phyloP scores from a whole-genome alignment of 2,888 invertebrate genomes.

The Apotomis capreana region DNA sequence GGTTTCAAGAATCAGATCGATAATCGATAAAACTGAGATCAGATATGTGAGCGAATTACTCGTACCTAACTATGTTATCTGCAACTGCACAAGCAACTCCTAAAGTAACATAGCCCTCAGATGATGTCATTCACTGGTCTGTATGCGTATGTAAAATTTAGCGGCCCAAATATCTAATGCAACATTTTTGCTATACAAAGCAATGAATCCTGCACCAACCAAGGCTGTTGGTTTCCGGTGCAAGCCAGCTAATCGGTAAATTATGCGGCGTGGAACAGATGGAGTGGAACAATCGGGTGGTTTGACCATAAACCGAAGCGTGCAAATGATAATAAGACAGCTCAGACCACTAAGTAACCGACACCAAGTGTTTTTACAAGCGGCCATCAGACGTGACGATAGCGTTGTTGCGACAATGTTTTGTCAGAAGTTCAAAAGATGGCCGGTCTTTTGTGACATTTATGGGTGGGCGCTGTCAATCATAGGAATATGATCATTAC shows the following conservation, averaged over 20 bases:
- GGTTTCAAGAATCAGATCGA: no score
- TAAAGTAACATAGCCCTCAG: no score
- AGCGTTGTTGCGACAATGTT: not conserved
- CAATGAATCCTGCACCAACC: constrained; percentile 23
- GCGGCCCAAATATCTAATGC: not conserved
- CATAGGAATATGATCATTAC: constrained; percentile 14
- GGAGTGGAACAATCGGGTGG: constrained; percentile 32
- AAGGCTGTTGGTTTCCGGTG: constrained; percentile 34
- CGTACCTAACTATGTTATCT: no score
- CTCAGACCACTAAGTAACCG: constrained; percentile 4
- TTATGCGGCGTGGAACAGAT: constrained; percentile 26
- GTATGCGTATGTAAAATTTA: no score
- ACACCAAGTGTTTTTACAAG: not conserved
- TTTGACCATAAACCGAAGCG: constrained; percentile 22
- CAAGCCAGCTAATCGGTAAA: constrained; percentile 30
- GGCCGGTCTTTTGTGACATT: not conserved
- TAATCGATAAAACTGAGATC: no score
- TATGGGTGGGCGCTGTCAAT: not conserved
- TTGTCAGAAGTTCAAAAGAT: constrained; percentile 11
- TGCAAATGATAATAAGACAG: constrained; percentile 6
- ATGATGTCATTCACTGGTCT: not conserved
- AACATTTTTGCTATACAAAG: constrained; percentile 10
- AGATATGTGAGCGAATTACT: no score
- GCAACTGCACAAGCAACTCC: no score
- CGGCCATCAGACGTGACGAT: not conserved